Evolutionary conservation across 2,797 vertebrate genomes (phyloP).

Genomic region (Pseudochirops corinnae): DNA sequence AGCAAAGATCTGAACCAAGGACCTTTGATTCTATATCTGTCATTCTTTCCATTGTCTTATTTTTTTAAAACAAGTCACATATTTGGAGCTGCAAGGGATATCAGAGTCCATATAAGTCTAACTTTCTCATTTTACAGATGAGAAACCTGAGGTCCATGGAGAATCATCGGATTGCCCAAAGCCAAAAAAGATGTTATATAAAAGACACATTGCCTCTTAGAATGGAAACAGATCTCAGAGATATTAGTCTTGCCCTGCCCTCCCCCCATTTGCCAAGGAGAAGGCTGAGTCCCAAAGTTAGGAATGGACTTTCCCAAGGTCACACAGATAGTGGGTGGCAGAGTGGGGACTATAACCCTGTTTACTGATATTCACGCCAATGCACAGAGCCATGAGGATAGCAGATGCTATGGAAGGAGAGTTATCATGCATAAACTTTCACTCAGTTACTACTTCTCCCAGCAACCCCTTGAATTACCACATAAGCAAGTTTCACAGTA

Average conservation of each 20-base stretch:
- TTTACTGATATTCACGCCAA: background rate
- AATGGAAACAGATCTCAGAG: background rate
- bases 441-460: background rate
- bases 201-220: background rate
- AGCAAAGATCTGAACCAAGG: background rate
- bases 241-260: background rate
- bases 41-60: background rate
- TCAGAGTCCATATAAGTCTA: background rate
- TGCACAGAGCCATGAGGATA: background rate
- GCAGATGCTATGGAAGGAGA: background rate
- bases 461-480: constrained; percentile 20
- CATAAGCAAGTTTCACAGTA: constrained; percentile 10
- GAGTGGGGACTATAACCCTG: background rate
- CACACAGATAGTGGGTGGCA: background rate
- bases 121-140: background rate
- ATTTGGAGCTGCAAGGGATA: background rate
- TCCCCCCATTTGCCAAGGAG: background rate
- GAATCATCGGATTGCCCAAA: background rate
- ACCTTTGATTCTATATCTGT: background rate
- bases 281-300: background rate
- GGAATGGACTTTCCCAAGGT: background rate
- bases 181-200: background rate
- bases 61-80: background rate
- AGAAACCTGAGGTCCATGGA: background rate
- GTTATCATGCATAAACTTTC: background rate